phyloP scores from a whole-genome alignment of 2,113 vertebrate genomes.

The Platichthys stellatus region DNA sequence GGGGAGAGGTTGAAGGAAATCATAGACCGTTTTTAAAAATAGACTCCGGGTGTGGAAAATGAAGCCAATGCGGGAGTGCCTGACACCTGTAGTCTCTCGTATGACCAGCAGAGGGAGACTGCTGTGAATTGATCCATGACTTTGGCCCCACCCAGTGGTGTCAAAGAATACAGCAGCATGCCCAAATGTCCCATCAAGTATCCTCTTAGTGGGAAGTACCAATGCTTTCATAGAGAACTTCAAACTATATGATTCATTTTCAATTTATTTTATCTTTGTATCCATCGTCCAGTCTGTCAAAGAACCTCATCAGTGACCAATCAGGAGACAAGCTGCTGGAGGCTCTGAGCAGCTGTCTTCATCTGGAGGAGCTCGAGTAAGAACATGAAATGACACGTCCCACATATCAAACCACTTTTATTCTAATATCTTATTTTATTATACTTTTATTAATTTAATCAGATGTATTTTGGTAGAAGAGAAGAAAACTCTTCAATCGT shows the following conservation, averaged over 20 bases:
- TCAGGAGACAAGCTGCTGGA: slow-evolving; percentile 81
- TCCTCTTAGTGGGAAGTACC: not conserved
- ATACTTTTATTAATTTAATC: too few species aligned
- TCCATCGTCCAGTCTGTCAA: slow-evolving; percentile 81
- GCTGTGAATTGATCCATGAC: not conserved
- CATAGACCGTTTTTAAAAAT: too few species aligned
- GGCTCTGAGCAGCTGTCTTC: slow-evolving; percentile 76
- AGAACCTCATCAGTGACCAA: slow-evolving; percentile 76
- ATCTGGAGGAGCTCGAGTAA: slow-evolving; percentile 87
- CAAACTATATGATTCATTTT: not conserved
- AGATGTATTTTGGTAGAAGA: too few species aligned
- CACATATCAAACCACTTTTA: not conserved
- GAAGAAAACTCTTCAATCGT: too few species aligned
- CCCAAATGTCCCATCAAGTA: not conserved
- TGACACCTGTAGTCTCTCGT: too few species aligned
- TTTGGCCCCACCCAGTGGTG: not conserved
- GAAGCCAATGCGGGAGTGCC: too few species aligned
- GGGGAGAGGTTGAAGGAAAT: too few species aligned
- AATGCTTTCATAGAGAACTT: not conserved
- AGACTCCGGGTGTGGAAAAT: too few species aligned
- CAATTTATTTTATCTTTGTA: not conserved
- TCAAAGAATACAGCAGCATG: not conserved
- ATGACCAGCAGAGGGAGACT: too few species aligned
- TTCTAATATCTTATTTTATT: not conserved
- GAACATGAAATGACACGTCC: slow-evolving; percentile 20